These are phyloP conservation scores for Platyura marginata DNA, from an alignment of 1,140 invertebrate species.

Conservation along the genomic window DNA sequence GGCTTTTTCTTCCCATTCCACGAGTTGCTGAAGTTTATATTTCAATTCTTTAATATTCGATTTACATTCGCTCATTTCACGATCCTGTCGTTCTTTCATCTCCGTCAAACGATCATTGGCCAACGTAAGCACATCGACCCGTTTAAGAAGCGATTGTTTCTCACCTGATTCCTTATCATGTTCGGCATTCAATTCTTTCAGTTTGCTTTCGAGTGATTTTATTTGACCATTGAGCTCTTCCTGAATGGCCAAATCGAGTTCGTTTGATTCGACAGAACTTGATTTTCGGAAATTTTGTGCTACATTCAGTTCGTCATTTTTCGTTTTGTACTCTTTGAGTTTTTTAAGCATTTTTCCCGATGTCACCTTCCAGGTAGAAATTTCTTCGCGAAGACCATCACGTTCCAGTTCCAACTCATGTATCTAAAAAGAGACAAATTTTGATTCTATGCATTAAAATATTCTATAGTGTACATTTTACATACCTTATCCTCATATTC, in stretches of 20 bases:
- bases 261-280: slow-evolving; percentile 30
- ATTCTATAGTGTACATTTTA: no score
- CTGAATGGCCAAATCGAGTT: slow-evolving; percentile 52
- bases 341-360: slow-evolving; percentile 52
- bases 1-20: slow-evolving; percentile 25
- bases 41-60: slow-evolving; percentile 43
- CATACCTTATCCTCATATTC: slow-evolving; percentile 28
- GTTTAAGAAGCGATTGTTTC: slow-evolving; percentile 43
- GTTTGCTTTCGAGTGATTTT: slow-evolving; percentile 36
- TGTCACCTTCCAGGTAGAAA: slow-evolving; percentile 38
- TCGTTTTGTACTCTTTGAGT: slow-evolving; percentile 49
- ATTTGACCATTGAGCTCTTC: slow-evolving; percentile 54
- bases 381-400: slow-evolving; percentile 30
- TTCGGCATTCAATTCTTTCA: slow-evolving; percentile 35
- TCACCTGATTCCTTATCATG: slow-evolving; percentile 38
- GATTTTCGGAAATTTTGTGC: slow-evolving; percentile 29
- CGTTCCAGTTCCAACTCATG: no score
- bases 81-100: slow-evolving; percentile 61
- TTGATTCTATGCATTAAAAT: no score
- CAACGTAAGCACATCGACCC: slow-evolving; percentile 49
- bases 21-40: slow-evolving; percentile 37
- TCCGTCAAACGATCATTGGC: slow-evolving; percentile 61
- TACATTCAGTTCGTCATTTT: slow-evolving; percentile 36
- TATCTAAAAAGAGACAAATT: no score
- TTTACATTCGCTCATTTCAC: slow-evolving; percentile 46